Evolutionary conservation across 2,888 invertebrate species (phyloP).

Genomic region (Andrena chrysosceles): DNA sequence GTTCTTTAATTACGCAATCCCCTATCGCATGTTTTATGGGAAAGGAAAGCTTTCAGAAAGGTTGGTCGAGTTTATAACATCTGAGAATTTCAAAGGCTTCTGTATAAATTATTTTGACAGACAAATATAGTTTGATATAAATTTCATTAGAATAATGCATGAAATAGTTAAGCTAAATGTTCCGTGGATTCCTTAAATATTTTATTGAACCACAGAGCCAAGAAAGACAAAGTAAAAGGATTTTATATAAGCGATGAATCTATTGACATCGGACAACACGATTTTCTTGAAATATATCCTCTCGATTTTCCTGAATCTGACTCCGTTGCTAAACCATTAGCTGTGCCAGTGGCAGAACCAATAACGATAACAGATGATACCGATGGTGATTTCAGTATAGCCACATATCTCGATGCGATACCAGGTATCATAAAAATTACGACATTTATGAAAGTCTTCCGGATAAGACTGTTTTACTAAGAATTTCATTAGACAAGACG

Average conservation of each 20-base stretch:
- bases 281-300: conserved; percentile 46
- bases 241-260: conserved; percentile 20
- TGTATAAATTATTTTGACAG: background rate
- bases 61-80: conserved; percentile 18
- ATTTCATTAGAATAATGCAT: background rate
- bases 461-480: background rate
- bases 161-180: background rate
- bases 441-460: background rate
- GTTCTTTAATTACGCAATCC: conserved; percentile 37
- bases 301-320: background rate
- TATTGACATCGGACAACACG: background rate
- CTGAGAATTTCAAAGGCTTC: background rate
- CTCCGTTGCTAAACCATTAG: background rate
- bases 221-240: conserved; percentile 42
- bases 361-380: conserved; percentile 22
- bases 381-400: conserved; percentile 35
- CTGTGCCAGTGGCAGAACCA: conserved; percentile 6
- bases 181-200: background rate
- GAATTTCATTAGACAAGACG: conserved; percentile 27
- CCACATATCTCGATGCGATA: conserved; percentile 44
- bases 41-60: conserved; percentile 37
- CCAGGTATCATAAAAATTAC: conserved; percentile 41
- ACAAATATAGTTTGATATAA: background rate
- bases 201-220: conserved; percentile 32
- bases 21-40: conserved; percentile 38